Percentiles rank a stretch among this genome's conserved stretches.
Evolutionary conservation across 2,888 invertebrate species (phyloP).

Genomic region (Limnephilus lunatus): DNA sequence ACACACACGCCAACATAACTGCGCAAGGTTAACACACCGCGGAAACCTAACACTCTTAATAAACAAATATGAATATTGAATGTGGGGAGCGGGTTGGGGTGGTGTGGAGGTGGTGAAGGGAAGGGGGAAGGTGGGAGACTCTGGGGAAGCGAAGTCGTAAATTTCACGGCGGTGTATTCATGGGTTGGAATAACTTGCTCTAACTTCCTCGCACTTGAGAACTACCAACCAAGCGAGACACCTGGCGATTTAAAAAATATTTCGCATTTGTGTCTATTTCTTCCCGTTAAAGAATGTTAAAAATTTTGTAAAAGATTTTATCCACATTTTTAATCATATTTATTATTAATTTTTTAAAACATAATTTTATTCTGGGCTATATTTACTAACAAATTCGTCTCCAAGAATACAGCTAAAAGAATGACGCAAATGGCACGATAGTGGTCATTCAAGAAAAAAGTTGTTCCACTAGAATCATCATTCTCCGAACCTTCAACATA

Average conservation of each 20-base stretch:
- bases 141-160: constrained; percentile 45
- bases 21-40: constrained; percentile 14
- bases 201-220: constrained; percentile 43
- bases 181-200: constrained; percentile 1
- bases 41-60: constrained; percentile 55
- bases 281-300: too few relatives aligned
- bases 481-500: too few relatives aligned
- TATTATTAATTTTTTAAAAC: too few relatives aligned
- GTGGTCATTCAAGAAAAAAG: too few relatives aligned
- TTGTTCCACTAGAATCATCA: too few relatives aligned
- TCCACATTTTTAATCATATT: too few relatives aligned
- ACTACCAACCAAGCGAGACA: constrained; percentile 4
- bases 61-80: constrained; percentile 58
- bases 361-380: too few relatives aligned
- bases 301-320: too few relatives aligned
- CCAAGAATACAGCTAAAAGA: too few relatives aligned
- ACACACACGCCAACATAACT: constrained; percentile 6
- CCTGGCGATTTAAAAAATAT: not conserved
- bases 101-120: not conserved
- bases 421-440: too few relatives aligned
- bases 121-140: not conserved
- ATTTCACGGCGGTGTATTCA: constrained; percentile 51
- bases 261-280: too few relatives aligned
- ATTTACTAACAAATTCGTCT: too few relatives aligned
- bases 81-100: not conserved